These are phyloP conservation scores for Erpobdella octoculata DNA, from an alignment of 2,888 invertebrate genomes.

Conservation along the genomic window DNA sequence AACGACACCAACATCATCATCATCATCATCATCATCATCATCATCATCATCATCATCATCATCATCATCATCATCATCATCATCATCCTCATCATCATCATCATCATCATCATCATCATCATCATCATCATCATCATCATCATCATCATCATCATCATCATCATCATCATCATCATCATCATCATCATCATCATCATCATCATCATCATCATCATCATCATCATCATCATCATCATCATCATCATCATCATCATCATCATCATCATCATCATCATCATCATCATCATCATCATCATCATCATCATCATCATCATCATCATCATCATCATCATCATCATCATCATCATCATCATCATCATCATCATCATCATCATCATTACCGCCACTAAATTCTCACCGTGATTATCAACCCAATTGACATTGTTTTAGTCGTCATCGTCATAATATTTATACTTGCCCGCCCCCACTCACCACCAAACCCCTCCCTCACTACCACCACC, in stretches of 20 bases:
- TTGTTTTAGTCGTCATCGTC: not conserved
- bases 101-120: conserved; percentile 6
- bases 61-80: not conserved
- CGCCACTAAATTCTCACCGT: too few species aligned
- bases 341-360: conserved; percentile 15
- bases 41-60: conserved; percentile 14
- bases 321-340: not conserved
- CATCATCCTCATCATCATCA: not conserved
- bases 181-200: not conserved
- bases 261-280: conserved; percentile 20
- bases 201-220: not conserved
- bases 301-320: conserved; percentile 1
- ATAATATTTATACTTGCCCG: not conserved
- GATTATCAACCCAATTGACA: not conserved
- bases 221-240: not conserved
- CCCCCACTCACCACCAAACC: too few species aligned
- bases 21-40: conserved; percentile 23
- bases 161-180: conserved; percentile 3
- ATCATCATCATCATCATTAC: conserved; percentile 11
- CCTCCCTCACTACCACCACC: too few species aligned
- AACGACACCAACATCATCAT: not conserved
- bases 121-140: conserved; percentile 18
- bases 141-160: conserved; percentile 16
- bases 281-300: conserved; percentile 23
- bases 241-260: conserved; percentile 23